Percentiles rank a stretch among this genome's conserved stretches.
These are phyloP conservation scores for Ondatra zibethicus DNA, from an alignment of 2,113 vertebrate species.

Conservation along the genomic window DNA sequence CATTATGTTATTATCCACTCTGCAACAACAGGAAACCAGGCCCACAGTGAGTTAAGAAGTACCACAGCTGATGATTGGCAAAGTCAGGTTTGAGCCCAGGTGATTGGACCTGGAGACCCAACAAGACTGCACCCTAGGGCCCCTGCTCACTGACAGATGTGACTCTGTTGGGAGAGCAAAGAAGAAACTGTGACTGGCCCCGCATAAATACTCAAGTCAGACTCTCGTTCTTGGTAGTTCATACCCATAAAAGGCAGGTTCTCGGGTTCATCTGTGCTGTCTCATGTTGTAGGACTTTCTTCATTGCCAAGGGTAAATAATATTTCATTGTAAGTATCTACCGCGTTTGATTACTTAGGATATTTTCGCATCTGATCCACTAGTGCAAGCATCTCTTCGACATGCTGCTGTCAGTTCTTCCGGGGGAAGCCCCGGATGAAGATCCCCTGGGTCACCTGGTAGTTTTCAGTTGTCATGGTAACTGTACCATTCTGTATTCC, in stretches of 20 bases:
- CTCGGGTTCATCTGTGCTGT: no score
- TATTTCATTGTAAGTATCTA: accelerated
- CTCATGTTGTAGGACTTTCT: accelerated
- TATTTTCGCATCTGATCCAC: not conserved
- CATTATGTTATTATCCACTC: not conserved
- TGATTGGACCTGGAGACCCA: not conserved
- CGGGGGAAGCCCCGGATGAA: not conserved
- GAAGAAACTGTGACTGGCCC: not conserved
- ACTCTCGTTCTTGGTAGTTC: not conserved
- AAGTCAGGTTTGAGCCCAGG: not conserved
- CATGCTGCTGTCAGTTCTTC: not conserved
- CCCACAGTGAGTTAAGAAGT: not conserved
- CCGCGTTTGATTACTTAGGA: not conserved
- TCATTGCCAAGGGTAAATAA: not conserved
- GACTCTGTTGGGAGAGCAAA: not conserved
- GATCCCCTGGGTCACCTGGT: not conserved
- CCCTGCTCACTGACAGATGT: accelerated
- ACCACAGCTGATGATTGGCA: not conserved
- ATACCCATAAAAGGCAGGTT: not conserved
- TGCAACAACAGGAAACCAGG: not conserved
- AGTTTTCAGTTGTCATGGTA: not conserved
- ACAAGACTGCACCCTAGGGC: accelerated
- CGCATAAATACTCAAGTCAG: not conserved
- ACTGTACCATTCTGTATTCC: not conserved
- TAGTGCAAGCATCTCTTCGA: accelerated